A percentile compares a stretch with the other conserved stretches of the same genome.
phyloP scores from a whole-genome alignment of 2,888 invertebrate genomes.

The Glaucopsyche alexis region DNA sequence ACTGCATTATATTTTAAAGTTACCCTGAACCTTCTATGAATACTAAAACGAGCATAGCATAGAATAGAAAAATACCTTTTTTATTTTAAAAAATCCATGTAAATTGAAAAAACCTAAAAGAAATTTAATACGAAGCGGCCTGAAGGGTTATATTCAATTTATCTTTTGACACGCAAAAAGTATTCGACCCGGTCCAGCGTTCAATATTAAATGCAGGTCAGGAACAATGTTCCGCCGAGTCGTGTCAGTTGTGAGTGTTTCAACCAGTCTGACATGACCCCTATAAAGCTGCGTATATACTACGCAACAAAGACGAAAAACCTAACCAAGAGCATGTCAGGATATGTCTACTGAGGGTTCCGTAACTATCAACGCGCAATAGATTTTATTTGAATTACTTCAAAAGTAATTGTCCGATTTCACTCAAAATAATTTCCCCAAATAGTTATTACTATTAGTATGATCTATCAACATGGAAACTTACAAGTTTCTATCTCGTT shows the following conservation, averaged over 20 bases:
- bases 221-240: constrained; percentile 44
- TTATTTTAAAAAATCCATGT: constrained; percentile 13
- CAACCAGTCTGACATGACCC: constrained; percentile 40
- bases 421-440: too few relatives aligned
- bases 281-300: constrained; percentile 9
- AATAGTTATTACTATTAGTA: too few relatives aligned
- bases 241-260: constrained; percentile 43
- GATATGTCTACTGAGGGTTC: too few relatives aligned
- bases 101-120: constrained; percentile 25
- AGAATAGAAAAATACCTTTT: background rate
- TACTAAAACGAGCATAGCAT: background rate
- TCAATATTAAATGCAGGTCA: constrained; percentile 47
- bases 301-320: background rate
- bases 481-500: too few relatives aligned
- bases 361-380: too few relatives aligned
- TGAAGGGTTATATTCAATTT: constrained; percentile 29
- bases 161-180: constrained; percentile 30
- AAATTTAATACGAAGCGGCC: constrained; percentile 21
- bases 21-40: background rate
- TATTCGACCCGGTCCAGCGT: constrained; percentile 31
- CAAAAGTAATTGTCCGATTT: too few relatives aligned
- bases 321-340: too few relatives aligned
- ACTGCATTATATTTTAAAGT: background rate
- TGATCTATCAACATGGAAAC: too few relatives aligned
- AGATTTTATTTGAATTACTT: too few relatives aligned